A percentile compares a stretch with the other conserved stretches of the same genome.
phyloP scores from a whole-genome alignment of 2,113 vertebrate species.

The Stegostoma tigrinum region DNA sequence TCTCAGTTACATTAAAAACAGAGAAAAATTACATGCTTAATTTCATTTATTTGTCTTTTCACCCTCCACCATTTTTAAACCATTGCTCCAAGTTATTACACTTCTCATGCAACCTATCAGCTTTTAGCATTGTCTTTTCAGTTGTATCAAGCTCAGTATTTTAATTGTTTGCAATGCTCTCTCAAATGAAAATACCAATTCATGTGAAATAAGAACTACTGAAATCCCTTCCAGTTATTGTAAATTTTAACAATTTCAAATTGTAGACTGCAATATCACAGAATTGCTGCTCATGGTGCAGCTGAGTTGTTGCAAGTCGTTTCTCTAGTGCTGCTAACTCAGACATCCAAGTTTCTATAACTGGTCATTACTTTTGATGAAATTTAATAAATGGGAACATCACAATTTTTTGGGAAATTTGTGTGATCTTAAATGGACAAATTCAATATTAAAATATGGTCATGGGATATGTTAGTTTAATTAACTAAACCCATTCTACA shows the following conservation, averaged over 20 bases:
- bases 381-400: neutral
- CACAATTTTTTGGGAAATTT: neutral
- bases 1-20: neutral
- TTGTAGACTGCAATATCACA: neutral
- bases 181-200: neutral
- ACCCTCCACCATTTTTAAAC: neutral
- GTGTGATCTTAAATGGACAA: neutral
- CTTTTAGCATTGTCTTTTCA: neutral
- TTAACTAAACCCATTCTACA: neutral
- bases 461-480: neutral
- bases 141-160: neutral
- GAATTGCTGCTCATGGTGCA: neutral
- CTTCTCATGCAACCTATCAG: neutral
- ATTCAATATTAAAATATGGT: neutral
- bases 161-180: neutral
- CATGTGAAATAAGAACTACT: neutral
- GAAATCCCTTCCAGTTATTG: neutral
- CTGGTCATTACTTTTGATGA: neutral
- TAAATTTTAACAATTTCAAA: neutral
- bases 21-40: neutral
- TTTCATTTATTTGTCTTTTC: neutral
- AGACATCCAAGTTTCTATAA: neutral
- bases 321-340: neutral
- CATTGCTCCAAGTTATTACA: neutral
- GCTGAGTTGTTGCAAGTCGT: neutral